A percentile compares a stretch with the other conserved stretches of the same genome.
Evolutionary conservation across 30 jellyfish, hydroid and myxozoan genomes (phyloP).

Genomic region (Turritopsis dohrnii): DNA sequence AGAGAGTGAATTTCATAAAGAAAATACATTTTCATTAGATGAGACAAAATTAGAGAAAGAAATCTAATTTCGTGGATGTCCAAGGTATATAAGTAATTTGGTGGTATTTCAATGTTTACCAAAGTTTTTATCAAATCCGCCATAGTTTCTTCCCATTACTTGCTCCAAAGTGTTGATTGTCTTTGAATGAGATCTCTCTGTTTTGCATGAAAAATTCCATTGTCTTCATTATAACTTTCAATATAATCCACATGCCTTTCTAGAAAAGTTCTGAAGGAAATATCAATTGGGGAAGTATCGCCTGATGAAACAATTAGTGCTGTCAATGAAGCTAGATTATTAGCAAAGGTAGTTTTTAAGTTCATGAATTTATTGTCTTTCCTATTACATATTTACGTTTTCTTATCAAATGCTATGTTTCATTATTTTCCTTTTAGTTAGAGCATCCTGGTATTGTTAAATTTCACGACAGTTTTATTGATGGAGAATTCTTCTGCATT

Average conservation of each 20-base stretch:
- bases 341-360: slow-evolving; percentile 75
- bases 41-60: too few relatives aligned
- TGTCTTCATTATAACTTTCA: neutral
- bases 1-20: too few relatives aligned
- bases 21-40: too few relatives aligned
- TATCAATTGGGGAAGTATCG: slow-evolving; percentile 70
- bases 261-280: slow-evolving; percentile 76
- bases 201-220: neutral
- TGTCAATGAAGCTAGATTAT: slow-evolving; percentile 75
- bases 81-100: too few relatives aligned
- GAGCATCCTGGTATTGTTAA: slow-evolving; percentile 86
- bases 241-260: neutral
- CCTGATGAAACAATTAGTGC: slow-evolving; percentile 87
- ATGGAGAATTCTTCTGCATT: slow-evolving; percentile 59
- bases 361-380: too few relatives aligned
- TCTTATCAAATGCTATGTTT: neutral
- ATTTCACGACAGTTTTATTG: slow-evolving; percentile 77
- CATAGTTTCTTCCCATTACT: too few relatives aligned
- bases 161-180: too few relatives aligned
- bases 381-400: neutral
- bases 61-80: too few relatives aligned
- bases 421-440: slow-evolving; percentile 33
- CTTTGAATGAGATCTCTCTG: too few relatives aligned
- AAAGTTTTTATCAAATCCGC: too few relatives aligned
- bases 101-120: too few relatives aligned